Evolutionary conservation across 92 coral and sea anemone genomes (phyloP).

Genomic region (Epizoanthus fatuus): DNA sequence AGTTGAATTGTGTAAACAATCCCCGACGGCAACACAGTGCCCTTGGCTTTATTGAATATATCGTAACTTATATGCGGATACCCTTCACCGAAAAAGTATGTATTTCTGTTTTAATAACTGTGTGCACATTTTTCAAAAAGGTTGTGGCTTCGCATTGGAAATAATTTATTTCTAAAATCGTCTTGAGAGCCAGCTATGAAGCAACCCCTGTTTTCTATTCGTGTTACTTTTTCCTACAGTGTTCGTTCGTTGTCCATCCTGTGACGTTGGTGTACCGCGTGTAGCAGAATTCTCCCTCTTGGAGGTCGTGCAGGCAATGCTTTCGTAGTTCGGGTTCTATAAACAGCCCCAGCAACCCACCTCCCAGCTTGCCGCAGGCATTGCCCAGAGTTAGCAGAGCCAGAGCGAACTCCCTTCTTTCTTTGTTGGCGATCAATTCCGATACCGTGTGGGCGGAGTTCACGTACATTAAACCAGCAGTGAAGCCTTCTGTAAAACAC

Average conservation of each 20-base stretch:
- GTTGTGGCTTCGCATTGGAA: too few relatives aligned
- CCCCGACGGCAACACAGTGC: too few relatives aligned
- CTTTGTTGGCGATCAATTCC: conserved; percentile 56
- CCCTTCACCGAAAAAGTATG: too few relatives aligned
- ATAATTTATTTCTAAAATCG: too few relatives aligned
- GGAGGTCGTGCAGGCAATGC: conserved; percentile 75
- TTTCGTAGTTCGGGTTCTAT: conserved; percentile 72
- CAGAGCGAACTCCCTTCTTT: conserved; percentile 79
- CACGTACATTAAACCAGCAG: conserved; percentile 88
- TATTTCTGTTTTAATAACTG: too few relatives aligned
- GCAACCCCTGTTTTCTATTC: too few relatives aligned
- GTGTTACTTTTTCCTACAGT: background rate
- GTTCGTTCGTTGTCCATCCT: conserved; percentile 66
- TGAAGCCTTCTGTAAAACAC: conserved; percentile 85
- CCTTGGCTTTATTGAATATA: too few relatives aligned
- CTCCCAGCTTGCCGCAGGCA: conserved; percentile 82
- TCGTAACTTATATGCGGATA: too few relatives aligned
- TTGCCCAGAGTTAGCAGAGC: conserved; percentile 86
- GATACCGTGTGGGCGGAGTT: conserved; percentile 91
- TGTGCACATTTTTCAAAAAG: too few relatives aligned
- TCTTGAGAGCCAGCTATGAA: too few relatives aligned
- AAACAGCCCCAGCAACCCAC: conserved; percentile 78
- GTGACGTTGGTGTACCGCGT: conserved; percentile 69
- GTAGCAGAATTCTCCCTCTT: conserved; percentile 77
- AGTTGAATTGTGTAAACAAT: too few relatives aligned